Percentiles rank a stretch among this genome's conserved stretches.
These are phyloP conservation scores for Siderastrea siderea DNA, from an alignment of 92 coral and sea anemone genomes.

Conservation along the genomic window DNA sequence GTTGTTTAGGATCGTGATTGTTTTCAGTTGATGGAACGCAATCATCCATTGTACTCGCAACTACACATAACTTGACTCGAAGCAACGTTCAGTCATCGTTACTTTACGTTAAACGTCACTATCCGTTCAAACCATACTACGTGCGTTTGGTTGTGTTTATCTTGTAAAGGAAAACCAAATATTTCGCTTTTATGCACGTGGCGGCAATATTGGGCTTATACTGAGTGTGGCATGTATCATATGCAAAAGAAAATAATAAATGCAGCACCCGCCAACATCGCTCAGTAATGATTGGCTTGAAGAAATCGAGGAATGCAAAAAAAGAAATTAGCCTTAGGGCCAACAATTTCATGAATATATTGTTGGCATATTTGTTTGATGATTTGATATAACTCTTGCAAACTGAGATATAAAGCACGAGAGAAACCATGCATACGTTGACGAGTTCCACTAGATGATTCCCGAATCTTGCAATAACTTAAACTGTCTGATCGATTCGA, in stretches of 20 bases:
- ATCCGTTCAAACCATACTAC: background rate
- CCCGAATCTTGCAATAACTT: no score
- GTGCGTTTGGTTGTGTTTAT: background rate
- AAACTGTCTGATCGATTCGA: no score
- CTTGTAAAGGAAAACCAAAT: background rate
- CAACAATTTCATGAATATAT: no score
- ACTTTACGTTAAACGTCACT: background rate
- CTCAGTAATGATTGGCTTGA: background rate
- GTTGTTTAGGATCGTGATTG: background rate
- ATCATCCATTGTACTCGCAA: conserved; percentile 2
- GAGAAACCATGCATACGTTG: no score
- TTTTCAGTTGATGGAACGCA: background rate
- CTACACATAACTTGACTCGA: background rate
- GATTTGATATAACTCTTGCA: no score
- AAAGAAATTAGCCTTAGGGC: background rate
- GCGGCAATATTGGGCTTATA: background rate
- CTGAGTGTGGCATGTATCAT: background rate
- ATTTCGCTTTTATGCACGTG: conserved; percentile 21
- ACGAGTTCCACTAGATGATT: no score
- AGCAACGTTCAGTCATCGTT: background rate
- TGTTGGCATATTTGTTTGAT: no score
- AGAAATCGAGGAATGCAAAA: conserved; percentile 2
- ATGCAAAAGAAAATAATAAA: background rate
- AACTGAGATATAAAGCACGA: no score
- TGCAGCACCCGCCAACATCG: background rate